These are phyloP conservation scores for Danaus melanippus DNA, from an alignment of 1,140 invertebrate genomes.

Conservation along the genomic window DNA sequence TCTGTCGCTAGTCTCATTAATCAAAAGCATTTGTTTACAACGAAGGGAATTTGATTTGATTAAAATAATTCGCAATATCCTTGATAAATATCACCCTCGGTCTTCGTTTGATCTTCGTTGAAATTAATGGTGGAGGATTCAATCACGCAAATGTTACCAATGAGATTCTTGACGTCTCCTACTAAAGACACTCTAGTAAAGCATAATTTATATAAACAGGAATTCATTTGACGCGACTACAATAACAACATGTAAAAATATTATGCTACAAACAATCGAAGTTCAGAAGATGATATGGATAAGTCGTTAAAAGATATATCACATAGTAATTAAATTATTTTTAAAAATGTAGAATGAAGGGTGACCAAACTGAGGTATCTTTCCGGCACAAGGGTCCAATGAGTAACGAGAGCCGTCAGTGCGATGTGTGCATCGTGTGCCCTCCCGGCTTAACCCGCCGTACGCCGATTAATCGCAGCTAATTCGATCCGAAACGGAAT, in stretches of 20 bases:
- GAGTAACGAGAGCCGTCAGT: conserved; percentile 73
- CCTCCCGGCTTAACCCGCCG: conserved; percentile 56
- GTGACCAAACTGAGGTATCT: conserved; percentile 48
- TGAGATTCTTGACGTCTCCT: conserved; percentile 35
- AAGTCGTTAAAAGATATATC: no score
- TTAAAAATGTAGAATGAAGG: conserved; percentile 26
- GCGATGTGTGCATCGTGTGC: conserved; percentile 71
- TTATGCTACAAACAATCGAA: no score
- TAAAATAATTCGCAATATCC: conserved; percentile 73
- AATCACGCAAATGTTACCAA: conserved; percentile 61
- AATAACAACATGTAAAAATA: no score
- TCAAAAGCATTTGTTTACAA: conserved; percentile 73
- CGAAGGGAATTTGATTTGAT: conserved; percentile 72
- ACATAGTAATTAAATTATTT: no score
- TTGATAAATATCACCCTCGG: conserved; percentile 72
- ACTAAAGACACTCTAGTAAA: conserved; percentile 13
- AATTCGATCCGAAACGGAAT: conserved; percentile 68
- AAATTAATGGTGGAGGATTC: conserved; percentile 70
- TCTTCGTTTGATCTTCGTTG: conserved; percentile 69
- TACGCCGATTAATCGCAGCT: conserved; percentile 62
- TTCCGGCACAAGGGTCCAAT: conserved; percentile 41
- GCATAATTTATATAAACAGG: conserved; percentile 4
- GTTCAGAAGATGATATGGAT: no score
- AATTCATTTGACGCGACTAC: no score
- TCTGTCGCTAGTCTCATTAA: conserved; percentile 71